Evolutionary conservation across 2,797 vertebrate genomes (phyloP), one percentile per base, ranked within the genome.

Genomic region (Chelon labrosus): DNA sequence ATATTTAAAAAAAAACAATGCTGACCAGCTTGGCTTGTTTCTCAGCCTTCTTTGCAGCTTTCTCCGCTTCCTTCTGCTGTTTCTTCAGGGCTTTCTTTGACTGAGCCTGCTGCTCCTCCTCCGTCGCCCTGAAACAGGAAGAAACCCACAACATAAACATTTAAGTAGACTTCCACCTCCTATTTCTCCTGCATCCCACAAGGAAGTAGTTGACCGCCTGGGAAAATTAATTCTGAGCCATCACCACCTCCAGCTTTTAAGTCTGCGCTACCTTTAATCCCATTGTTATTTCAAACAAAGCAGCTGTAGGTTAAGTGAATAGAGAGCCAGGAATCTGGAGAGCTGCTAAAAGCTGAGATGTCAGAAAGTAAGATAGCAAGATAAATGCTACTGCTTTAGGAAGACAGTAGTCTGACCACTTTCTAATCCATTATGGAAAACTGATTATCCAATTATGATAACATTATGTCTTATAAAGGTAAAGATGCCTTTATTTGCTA

Each of bases 191-290:
- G 89, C 73, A 79, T 90, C 96, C 95, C 88, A 87, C 0, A 3
- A 95, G 95, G 95, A 97, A 96, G 95, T 94, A 95, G 94, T 96
- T 90, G 89, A 93, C 94, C 88, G 94, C 94, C 94, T 97, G 96
- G 95, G 95, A 97, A 94, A 96, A 96, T 84, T 64, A 58, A 89
- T 86, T 89, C 65, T 39, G 52, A 78, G 74, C 85, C 73, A 82
- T 86, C 56, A 65, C 57, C 83, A 81, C 77, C 66, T 79, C 65
- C 25, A 64, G 75, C 80, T 89, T 91, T 85, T 73, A 86, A 85
- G 80, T 83, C 52, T 38, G 41, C 4, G 5, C 64, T 54, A 70
- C 62, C 75, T 91, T 89, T 83, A 91, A 87, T 80, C 77, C 79
- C 74, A 90, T 92, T 93, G 91, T 93, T 89, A 7, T 70, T 65